A percentile compares a stretch with the other conserved stretches of the same genome.
These are phyloP conservation scores for Zootoca vivipara DNA, from an alignment of 2,113 vertebrate species.

Conservation along the genomic window DNA sequence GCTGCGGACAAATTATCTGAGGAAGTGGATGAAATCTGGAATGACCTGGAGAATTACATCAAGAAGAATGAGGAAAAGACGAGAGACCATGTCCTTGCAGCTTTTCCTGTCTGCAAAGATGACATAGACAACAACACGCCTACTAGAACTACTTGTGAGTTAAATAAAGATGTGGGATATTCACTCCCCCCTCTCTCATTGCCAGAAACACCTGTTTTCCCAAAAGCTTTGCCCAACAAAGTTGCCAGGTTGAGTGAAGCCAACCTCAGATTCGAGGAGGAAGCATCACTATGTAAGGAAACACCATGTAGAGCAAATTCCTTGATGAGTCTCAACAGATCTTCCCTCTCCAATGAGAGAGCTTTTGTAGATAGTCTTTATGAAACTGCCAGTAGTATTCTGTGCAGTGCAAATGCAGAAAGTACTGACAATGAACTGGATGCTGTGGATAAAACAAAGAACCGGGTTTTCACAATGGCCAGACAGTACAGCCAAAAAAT, in stretches of 20 bases:
- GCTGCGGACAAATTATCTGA: conserved; percentile 87
- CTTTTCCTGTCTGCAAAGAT: conserved; percentile 89
- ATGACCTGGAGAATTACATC: conserved; percentile 97
- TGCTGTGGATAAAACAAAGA: conserved; percentile 86
- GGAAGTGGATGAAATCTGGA: conserved; percentile 96
- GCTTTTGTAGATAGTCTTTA: conserved; percentile 78
- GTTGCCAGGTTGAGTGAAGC: conserved; percentile 80
- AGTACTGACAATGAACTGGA: conserved; percentile 77
- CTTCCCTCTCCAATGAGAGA: conserved; percentile 81
- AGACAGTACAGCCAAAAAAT: conserved; percentile 98
- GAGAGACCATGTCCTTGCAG: conserved; percentile 88
- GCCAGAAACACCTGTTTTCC: conserved; percentile 79
- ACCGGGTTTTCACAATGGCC: conserved; percentile 94
- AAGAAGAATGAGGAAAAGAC: conserved; percentile 94
- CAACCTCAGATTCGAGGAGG: conserved; percentile 79
- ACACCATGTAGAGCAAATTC: conserved; percentile 74
- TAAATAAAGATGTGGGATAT: conserved; percentile 72
- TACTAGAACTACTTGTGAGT: conserved; percentile 61
- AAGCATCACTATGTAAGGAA: conserved; percentile 59
- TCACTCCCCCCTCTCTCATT: conserved; percentile 72
- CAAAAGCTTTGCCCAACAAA: conserved; percentile 77
- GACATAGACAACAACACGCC: conserved; percentile 68
- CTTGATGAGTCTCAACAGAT: conserved; percentile 73
- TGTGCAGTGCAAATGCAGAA: conserved; percentile 70
- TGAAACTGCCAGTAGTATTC: conserved; percentile 73